A percentile compares a stretch with the other conserved stretches of the same genome.
phyloP scores from a whole-genome alignment of 2,113 vertebrate genomes.

The Xyrauchen texanus region DNA sequence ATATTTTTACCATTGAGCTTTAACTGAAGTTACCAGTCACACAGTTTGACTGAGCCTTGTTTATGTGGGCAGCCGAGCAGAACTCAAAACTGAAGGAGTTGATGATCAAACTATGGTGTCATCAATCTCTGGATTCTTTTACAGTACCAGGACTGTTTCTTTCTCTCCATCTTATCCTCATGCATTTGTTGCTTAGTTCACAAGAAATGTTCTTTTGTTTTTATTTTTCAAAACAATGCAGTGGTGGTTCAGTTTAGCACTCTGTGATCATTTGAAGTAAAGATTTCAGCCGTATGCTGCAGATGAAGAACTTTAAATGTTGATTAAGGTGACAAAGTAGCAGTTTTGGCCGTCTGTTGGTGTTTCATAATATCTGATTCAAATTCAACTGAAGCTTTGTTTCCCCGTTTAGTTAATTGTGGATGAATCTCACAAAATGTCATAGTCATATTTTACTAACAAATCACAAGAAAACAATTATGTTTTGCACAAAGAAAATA shows the following conservation, averaged over 20 bases:
- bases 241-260: constrained; percentile 20
- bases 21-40: background rate
- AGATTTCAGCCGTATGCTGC: constrained; percentile 23
- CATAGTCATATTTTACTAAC: too few species aligned
- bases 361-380: background rate
- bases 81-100: constrained; percentile 31
- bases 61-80: background rate
- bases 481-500: too few species aligned
- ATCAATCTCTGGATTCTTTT: constrained; percentile 56
- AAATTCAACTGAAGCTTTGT: too few species aligned
- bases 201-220: background rate
- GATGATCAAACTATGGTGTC: constrained; percentile 2
- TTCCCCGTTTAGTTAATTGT: too few species aligned
- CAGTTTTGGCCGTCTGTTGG: background rate
- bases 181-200: too few species aligned
- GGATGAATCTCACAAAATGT: too few species aligned
- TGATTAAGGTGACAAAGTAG: too few species aligned
- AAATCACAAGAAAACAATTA: too few species aligned
- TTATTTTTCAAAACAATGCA: constrained; percentile 20
- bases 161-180: constrained; percentile 2
- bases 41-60: constrained; percentile 35
- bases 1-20: constrained; percentile 38
- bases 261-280: constrained; percentile 17
- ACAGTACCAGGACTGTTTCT: constrained; percentile 32
- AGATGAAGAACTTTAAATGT: background rate